Evolutionary conservation across 2,113 vertebrate genomes (phyloP), one percentile per base, ranked within the genome.

Genomic region (Phalacrocorax pelagicus): DNA sequence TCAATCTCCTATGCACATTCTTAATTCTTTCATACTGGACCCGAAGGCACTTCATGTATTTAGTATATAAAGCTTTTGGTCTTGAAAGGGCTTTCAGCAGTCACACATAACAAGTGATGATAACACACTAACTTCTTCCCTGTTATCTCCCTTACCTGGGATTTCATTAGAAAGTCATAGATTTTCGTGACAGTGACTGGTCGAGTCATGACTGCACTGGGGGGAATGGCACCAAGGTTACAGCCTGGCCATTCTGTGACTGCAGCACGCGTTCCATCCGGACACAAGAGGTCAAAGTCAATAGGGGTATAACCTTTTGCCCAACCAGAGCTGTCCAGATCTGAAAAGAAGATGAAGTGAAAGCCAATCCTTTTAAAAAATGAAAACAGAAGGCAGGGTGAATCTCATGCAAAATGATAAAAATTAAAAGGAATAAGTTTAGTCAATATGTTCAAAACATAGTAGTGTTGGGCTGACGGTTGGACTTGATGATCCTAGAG

Each of bases 261-360:
- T 13, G 98, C 94, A 0, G 98, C 98, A 4, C 98, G 98, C 0
- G 91, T 97, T 38, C 99, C 98, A 2, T 99, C 98, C 0, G 15
- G 80, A 88, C 99, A 99, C 83, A 99, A 55, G 55, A 99, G 95
- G 62, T 99, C 98, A 81, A 99, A 99, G 93, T 99, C 98, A 19
- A 92, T 78, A 5, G 96, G 2, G 3, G 23, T 90, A 79, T 92
- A 98, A 54, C 98, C 98, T 26, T 97, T 92, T 5, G 98, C 97
- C 99, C 99, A 99, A 20, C 98, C 98, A 34, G 97, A 98, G 63
- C 95, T 97, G 34, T 88, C 97, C 86, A 99, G 96, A 96, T 97
- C 99, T 99, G 96, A 70, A 89, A 95, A 87, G 44, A 85, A 79
- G 26, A 80, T 21, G 2, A 77, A 82, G 15, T 24, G 15, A 82